Evolutionary conservation across 37 sponge, comb jelly and placozoan species (phyloP), one percentile per base, ranked within the genome.

Genomic region (Amphimedon queenslandica): DNA sequence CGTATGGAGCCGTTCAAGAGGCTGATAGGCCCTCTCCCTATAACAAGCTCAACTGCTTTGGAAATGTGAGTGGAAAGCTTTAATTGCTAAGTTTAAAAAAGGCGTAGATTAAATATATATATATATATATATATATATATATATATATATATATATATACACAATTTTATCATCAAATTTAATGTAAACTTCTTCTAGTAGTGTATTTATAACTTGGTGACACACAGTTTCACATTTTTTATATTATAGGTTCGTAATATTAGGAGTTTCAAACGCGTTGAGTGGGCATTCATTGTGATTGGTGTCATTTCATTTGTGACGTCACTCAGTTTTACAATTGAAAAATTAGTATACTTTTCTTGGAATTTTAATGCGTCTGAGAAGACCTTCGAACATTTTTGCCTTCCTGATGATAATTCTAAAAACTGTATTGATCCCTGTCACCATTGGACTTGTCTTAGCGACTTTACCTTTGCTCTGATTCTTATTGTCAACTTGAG

Each of bases 231-330:
- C n/a, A n/a, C n/a, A n/a, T n/a, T n/a, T n/a, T n/a, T n/a, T n/a
- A n/a, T n/a, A n/a, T n/a, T n/a, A n/a, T 47, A 86, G 87, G 20
- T 75, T 27, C 72, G 81, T 11, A 80, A 86, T 38, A 41, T 37
- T 25, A 69, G 51, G 37, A 56, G 81, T 2, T 70, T 86, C 25
- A 10, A 38, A 3, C 73, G 75, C 64, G n/a, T 80, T 16, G 81
- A 86, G 24, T 86, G 87, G 87, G 40, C 74, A 1, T 86, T 80
- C 66, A 1, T 80, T 24, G 42, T 63, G 11, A 33, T 86, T 24
- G 61, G 70, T 37, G 27, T 73, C 13, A 28, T 86, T 29, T 53
- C 81, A 4, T 37, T 86, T n/a, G 40, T 80, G 16, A 67, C 35
- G 3, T 57, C 66, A 23, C n/a, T 76, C 8, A 76, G 67, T 10